Conservation (phyloP, 1,140 invertebrate genomes). For the Periplaneta americana region DNA sequence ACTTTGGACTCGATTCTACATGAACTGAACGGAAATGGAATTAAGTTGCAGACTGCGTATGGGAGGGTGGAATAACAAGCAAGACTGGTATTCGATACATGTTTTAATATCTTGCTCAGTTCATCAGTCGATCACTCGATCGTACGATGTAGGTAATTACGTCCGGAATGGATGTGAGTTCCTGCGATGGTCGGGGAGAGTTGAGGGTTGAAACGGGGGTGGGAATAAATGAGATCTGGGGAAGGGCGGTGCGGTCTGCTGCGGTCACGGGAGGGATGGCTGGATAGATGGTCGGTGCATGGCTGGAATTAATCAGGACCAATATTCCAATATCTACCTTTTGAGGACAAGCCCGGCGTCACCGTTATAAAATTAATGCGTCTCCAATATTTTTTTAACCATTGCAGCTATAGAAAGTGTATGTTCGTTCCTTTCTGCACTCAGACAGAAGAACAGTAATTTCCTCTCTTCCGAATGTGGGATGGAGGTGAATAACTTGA, state of each 20-base stretch:
- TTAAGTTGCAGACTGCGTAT: neutral
- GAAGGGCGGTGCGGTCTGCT: neutral
- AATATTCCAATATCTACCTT: neutral
- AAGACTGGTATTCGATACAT: neutral
- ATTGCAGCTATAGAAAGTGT: neutral
- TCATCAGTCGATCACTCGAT: neutral
- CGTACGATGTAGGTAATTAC: neutral
- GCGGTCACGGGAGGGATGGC: neutral
- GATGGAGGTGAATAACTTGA: too few relatives aligned
- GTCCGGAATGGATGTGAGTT: neutral
- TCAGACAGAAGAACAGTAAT: neutral
- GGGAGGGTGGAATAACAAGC: neutral
- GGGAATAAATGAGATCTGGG: neutral
- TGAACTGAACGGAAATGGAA: neutral
- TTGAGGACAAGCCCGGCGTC: neutral
- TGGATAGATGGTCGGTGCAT: neutral
- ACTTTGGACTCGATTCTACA: neutral
- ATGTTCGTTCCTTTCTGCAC: neutral
- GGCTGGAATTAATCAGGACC: neutral
- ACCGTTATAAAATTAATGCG: neutral
- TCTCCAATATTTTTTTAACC: neutral
- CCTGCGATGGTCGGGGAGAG: neutral
- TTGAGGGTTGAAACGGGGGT: neutral
- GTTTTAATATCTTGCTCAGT: neutral
- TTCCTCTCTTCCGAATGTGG: too few relatives aligned